These are phyloP conservation scores for Myopa tessellatipennis DNA, from an alignment of 2,888 invertebrate genomes.

Conservation along the genomic window DNA sequence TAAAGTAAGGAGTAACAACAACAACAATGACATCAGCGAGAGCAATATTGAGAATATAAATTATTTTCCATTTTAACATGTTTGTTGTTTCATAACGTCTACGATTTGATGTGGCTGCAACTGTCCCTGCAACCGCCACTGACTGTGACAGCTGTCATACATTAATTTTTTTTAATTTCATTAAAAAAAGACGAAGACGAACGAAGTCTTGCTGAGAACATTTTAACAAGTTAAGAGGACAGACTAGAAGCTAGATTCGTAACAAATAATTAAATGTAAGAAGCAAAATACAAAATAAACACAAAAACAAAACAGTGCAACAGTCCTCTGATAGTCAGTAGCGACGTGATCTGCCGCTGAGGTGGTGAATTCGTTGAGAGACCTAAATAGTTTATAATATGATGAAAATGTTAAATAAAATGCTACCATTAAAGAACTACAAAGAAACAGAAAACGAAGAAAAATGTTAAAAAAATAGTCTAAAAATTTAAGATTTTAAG, in stretches of 20 bases:
- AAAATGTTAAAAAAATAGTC: not conserved
- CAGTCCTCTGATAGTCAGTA: constrained; percentile 21
- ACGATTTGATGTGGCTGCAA: not conserved
- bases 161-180: not conserved
- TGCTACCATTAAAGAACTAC: not conserved
- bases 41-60: too few relatives aligned
- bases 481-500: not conserved
- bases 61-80: not conserved
- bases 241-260: not conserved
- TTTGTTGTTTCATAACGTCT: not conserved
- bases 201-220: not conserved
- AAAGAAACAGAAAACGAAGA: not conserved
- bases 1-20: too few relatives aligned
- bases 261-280: not conserved
- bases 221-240: not conserved
- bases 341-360: not conserved
- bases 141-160: too few relatives aligned
- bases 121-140: not conserved
- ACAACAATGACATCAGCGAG: too few relatives aligned
- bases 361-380: constrained; percentile 32
- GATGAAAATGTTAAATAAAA: not conserved
- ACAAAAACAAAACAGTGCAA: not conserved
- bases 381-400: constrained; percentile 19
- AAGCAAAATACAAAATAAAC: not conserved
- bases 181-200: not conserved